phyloP scores from a whole-genome alignment of 2,113 vertebrate species.

The Larimichthys crocea region DNA sequence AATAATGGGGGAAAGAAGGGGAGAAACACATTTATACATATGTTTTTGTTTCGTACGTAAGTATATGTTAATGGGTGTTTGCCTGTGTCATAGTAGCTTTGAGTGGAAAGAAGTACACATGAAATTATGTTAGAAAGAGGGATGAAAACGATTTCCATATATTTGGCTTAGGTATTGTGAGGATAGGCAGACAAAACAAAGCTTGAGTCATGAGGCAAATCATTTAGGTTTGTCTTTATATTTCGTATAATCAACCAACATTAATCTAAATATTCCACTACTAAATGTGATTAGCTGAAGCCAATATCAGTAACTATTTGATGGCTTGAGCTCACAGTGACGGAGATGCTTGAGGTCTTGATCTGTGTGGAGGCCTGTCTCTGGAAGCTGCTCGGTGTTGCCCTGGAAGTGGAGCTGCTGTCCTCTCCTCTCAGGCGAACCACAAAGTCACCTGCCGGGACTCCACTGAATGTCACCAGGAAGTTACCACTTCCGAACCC shows the following conservation, averaged over 20 bases:
- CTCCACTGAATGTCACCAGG: slow-evolving; percentile 65
- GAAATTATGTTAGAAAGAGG: too few species aligned
- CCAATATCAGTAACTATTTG: too few species aligned
- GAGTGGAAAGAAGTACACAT: neutral
- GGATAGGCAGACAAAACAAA: too few species aligned
- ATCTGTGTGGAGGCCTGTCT: slow-evolving; percentile 78
- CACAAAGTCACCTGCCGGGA: slow-evolving; percentile 71
- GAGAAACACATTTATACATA: neutral
- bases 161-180: too few species aligned
- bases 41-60: neutral
- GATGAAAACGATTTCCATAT: too few species aligned
- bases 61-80: neutral
- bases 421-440: slow-evolving; percentile 71
- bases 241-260: neutral
- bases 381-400: slow-evolving; percentile 60
- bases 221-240: too few species aligned
- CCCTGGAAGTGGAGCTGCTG: slow-evolving; percentile 35
- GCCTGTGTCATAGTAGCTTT: too few species aligned
- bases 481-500: slow-evolving; percentile 43
- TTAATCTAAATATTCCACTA: neutral
- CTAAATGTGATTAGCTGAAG: too few species aligned
- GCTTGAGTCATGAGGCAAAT: neutral
- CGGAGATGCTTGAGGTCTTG: slow-evolving; percentile 67
- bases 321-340: slow-evolving; percentile 68
- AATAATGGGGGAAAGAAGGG: neutral